These are phyloP conservation scores for Allobates femoralis DNA, from an alignment of 2,797 vertebrate genomes.

Conservation along the genomic window DNA sequence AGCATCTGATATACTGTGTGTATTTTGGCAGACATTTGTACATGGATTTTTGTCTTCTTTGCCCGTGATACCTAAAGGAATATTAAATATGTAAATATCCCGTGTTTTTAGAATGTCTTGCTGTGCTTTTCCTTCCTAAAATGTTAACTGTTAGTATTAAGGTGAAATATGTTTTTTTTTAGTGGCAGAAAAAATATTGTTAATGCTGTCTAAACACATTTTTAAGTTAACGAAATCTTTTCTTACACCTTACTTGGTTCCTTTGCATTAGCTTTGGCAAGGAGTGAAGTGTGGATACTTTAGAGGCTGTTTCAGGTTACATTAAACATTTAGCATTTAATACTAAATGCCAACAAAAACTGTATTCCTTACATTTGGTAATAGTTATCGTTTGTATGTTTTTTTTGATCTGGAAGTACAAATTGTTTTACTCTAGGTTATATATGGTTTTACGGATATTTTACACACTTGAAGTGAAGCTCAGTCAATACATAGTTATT, in stretches of 20 bases:
- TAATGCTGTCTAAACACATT: conserved; percentile 66
- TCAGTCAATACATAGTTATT: too few species aligned
- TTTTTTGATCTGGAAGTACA: background rate
- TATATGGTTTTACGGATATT: background rate
- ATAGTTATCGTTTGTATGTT: background rate
- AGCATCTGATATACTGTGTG: too few species aligned
- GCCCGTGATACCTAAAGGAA: background rate
- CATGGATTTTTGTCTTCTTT: background rate
- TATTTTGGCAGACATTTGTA: background rate
- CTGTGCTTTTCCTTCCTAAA: conserved; percentile 19
- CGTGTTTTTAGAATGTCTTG: background rate
- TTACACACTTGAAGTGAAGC: background rate
- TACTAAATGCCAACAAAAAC: conserved; percentile 72
- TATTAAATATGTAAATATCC: conserved; percentile 12
- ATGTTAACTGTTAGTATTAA: conserved; percentile 1
- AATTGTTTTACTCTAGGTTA: background rate
- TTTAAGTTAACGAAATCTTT: conserved; percentile 69
- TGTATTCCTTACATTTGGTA: conserved; percentile 59
- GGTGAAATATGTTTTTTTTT: conserved; percentile 30
- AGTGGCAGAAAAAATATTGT: conserved; percentile 63
- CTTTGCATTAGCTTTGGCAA: conserved; percentile 84
- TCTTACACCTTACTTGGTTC: conserved; percentile 65
- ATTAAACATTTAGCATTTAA: conserved; percentile 70
- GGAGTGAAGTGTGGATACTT: conserved; percentile 67
- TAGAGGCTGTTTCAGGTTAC: conserved; percentile 76